These are phyloP conservation scores for Datnioides undecimradiatus DNA, from an alignment of 2,113 vertebrate genomes.

Conservation along the genomic window DNA sequence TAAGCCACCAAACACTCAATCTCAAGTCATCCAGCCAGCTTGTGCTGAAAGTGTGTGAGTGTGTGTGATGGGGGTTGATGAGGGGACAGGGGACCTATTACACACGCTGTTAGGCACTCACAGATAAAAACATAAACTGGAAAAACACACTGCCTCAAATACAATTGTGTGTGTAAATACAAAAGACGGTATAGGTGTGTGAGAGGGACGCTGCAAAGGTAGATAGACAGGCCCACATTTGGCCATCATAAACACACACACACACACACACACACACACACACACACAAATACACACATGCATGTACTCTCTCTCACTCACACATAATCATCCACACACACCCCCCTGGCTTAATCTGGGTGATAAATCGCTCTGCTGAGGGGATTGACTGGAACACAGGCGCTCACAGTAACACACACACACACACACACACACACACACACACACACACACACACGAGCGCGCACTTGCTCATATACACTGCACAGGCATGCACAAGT, in stretches of 20 bases:
- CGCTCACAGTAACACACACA: conserved; percentile 46
- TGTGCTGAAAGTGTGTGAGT: conserved; percentile 70
- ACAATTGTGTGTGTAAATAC: conserved; percentile 65
- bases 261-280: conserved; percentile 36
- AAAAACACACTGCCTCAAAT: conserved; percentile 63
- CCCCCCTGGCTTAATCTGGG: conserved; percentile 83
- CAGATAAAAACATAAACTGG: conserved; percentile 70
- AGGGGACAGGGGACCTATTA: conserved; percentile 78
- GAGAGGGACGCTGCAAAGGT: conserved; percentile 51
- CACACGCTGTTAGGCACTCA: conserved; percentile 74
- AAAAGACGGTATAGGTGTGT: conserved; percentile 56
- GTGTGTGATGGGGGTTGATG: conserved; percentile 69
- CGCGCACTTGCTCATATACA: too few species aligned
- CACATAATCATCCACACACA: conserved; percentile 17
- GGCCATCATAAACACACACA: conserved; percentile 29
- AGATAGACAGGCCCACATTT: conserved; percentile 39
- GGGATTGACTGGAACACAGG: conserved; percentile 87
- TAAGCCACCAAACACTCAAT: conserved; percentile 81
- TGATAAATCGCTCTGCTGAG: conserved; percentile 90
- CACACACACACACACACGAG: conserved; percentile 65
- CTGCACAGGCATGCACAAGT: too few species aligned
- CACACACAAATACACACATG: conserved; percentile 15
- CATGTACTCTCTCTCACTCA: too few species aligned
- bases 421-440: conserved; percentile 67
- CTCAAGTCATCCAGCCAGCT: conserved; percentile 84